phyloP scores from a whole-genome alignment of 2,888 invertebrate genomes.

The Tipula vernalis region DNA sequence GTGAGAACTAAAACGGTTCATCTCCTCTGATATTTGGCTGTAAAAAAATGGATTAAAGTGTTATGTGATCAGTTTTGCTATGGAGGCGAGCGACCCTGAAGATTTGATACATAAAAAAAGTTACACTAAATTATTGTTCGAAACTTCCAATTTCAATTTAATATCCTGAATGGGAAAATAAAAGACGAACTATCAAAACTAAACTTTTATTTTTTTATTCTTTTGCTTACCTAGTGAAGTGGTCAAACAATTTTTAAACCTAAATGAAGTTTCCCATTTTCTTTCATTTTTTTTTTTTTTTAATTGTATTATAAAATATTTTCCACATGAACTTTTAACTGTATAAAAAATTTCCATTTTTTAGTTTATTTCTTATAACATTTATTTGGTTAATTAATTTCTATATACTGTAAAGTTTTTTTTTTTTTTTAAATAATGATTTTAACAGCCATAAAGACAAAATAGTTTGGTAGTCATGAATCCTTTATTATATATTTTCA shows the following conservation, averaged over 20 bases:
- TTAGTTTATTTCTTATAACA: background rate
- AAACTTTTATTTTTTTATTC: background rate
- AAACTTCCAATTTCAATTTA: background rate
- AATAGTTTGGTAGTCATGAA: background rate
- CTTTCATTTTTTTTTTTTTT: background rate
- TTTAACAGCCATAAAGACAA: background rate
- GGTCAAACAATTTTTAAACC: background rate
- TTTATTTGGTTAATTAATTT: background rate
- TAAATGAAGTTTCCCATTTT: background rate
- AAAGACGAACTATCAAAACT: background rate
- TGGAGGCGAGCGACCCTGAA: too few species aligned
- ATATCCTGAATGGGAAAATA: background rate
- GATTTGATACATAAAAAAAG: too few species aligned
- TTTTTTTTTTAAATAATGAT: background rate
- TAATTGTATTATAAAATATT: background rate
- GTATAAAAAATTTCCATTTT: background rate
- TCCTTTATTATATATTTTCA: background rate
- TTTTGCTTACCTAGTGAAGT: background rate
- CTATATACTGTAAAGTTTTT: background rate
- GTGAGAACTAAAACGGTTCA: too few species aligned
- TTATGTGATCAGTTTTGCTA: too few species aligned
- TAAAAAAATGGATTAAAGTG: too few species aligned
- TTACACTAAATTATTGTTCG: background rate
- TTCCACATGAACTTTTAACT: constrained; percentile 4
- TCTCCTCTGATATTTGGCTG: too few species aligned